phyloP scores from a whole-genome alignment of 1,140 invertebrate species.

The Zaprionus africanus region DNA sequence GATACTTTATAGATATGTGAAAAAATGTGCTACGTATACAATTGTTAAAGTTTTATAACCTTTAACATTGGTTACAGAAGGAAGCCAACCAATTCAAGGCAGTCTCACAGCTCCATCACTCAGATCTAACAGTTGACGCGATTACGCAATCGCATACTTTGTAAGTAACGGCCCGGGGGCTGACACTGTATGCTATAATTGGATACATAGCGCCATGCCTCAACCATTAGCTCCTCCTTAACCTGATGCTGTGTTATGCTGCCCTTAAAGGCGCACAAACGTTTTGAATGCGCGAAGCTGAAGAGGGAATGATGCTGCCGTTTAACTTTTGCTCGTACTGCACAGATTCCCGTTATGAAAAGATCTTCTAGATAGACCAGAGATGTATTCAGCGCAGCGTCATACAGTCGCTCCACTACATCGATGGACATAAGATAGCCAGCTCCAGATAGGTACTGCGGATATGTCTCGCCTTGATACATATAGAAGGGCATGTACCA shows the following conservation, averaged over 20 bases:
- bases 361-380: constrained; percentile 94
- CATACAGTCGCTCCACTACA: constrained; percentile 88
- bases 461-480: constrained; percentile 90
- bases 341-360: constrained; percentile 90
- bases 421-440: constrained; percentile 92
- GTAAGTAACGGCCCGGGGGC: constrained; percentile 72
- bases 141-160: constrained; percentile 66
- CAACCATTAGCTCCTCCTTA: constrained; percentile 71
- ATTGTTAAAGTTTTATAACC: constrained; percentile 1
- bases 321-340: constrained; percentile 59
- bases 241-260: constrained; percentile 76
- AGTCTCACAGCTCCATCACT: constrained; percentile 33
- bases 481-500: constrained; percentile 94
- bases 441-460: constrained; percentile 93
- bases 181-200: constrained; percentile 73
- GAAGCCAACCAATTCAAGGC: constrained; percentile 12
- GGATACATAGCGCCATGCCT: constrained; percentile 71
- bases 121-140: constrained; percentile 49
- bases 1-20: constrained; percentile 8
- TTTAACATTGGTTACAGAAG: constrained; percentile 5
- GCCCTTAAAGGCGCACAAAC: constrained; percentile 71
- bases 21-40: constrained; percentile 28
- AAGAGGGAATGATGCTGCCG: constrained; percentile 73
- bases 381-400: constrained; percentile 88
- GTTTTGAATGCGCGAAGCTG: constrained; percentile 59